Conservation (phyloP, 1,140 invertebrate genomes). For the Ceratina calcarata region DNA sequence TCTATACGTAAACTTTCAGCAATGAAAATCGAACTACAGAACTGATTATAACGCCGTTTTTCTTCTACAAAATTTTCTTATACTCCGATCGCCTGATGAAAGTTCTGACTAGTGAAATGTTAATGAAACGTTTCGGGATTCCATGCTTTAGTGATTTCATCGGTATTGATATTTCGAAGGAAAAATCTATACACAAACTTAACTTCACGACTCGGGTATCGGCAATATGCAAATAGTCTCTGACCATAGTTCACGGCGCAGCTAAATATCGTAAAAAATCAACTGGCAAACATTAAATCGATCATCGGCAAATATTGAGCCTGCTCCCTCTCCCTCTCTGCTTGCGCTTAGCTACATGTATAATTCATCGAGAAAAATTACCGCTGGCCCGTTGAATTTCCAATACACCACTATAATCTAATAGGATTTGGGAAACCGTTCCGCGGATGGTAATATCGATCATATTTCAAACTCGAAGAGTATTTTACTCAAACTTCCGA, state of each 20-base stretch:
- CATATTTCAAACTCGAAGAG: not conserved
- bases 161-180: not conserved
- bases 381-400: constrained; percentile 9
- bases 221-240: constrained; percentile 24
- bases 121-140: not conserved
- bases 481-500: not conserved
- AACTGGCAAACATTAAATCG: constrained; percentile 13
- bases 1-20: too few relatives aligned
- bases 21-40: too few relatives aligned
- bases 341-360: constrained; percentile 27
- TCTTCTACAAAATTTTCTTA: too few relatives aligned
- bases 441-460: not conserved
- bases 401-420: constrained; percentile 2
- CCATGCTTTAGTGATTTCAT: not conserved
- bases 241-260: too few relatives aligned
- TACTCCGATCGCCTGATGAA: not conserved
- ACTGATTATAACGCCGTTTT: too few relatives aligned
- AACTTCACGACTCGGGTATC: not conserved
- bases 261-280: constrained; percentile 27
- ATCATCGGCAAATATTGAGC: constrained; percentile 34
- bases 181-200: not conserved
- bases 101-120: not conserved
- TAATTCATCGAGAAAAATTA: constrained; percentile 45
- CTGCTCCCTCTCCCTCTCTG: not conserved
- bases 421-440: constrained; percentile 29